Evolutionary conservation across 2,888 invertebrate genomes (phyloP).

Genomic region (Perdita meconis): DNA sequence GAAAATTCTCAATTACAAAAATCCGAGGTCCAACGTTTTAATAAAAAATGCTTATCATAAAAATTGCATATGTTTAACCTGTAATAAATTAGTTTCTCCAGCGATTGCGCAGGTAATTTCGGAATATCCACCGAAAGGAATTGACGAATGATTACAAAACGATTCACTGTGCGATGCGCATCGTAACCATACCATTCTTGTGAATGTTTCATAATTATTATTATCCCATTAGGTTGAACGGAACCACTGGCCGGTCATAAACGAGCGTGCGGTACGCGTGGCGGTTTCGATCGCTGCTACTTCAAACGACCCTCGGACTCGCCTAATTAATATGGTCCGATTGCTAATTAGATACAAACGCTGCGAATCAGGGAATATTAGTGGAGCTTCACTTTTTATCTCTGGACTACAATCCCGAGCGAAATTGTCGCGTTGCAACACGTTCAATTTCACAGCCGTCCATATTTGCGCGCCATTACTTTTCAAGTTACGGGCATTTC

Average conservation of each 20-base stretch:
- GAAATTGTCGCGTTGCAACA: conserved; percentile 1
- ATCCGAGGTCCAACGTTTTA: background rate
- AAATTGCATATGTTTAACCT: too few relatives aligned
- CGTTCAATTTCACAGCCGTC: conserved; percentile 14
- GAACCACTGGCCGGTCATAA: conserved; percentile 38
- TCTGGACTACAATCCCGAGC: background rate
- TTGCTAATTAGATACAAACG: conserved; percentile 39
- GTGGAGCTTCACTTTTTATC: background rate
- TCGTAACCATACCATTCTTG: conserved; percentile 57
- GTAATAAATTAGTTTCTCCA: background rate
- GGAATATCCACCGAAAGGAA: conserved; percentile 27
- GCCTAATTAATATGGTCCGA: conserved; percentile 59
- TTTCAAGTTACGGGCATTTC: background rate
- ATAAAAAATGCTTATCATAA: background rate
- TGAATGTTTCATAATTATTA: conserved; percentile 68
- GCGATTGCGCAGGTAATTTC: conserved; percentile 39
- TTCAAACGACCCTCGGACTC: conserved; percentile 40
- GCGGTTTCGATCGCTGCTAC: conserved; percentile 53
- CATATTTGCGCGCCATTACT: conserved; percentile 30
- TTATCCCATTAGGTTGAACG: conserved; percentile 61
- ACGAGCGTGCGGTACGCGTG: conserved; percentile 36
- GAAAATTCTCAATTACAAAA: too few relatives aligned
- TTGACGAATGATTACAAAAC: conserved; percentile 36
- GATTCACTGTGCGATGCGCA: conserved; percentile 46
- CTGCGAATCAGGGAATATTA: conserved; percentile 8